phyloP scores from a whole-genome alignment of 2,888 invertebrate genomes.

The Magallana nippona region DNA sequence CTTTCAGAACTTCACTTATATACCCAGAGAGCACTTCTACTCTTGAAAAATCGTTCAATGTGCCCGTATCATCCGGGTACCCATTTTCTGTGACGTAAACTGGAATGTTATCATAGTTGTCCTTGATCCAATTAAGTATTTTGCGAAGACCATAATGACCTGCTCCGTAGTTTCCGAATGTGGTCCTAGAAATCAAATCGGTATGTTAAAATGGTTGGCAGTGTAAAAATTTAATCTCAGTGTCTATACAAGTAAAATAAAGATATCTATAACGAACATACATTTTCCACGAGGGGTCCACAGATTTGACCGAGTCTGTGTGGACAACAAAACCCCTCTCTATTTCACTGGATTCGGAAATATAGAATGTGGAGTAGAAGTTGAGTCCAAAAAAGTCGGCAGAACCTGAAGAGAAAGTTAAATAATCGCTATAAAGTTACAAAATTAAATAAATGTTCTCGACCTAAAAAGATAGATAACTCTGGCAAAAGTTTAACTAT shows the following conservation, averaged over 20 bases:
- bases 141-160: conserved; percentile 72
- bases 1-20: conserved; percentile 77
- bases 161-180: conserved; percentile 13
- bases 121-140: conserved; percentile 72
- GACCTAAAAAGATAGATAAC: no score
- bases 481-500: no score
- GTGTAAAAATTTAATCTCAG: background rate
- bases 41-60: conserved; percentile 70
- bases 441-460: no score
- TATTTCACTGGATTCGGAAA: conserved; percentile 6
- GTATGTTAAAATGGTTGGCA: no score
- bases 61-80: conserved; percentile 70
- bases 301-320: conserved; percentile 5
- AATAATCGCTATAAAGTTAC: no score
- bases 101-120: conserved; percentile 67
- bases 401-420: conserved; percentile 80
- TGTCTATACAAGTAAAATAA: background rate
- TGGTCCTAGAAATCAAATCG: background rate
- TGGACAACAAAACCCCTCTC: conserved; percentile 37
- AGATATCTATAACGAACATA: no score
- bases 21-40: conserved; percentile 71
- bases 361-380: conserved; percentile 83
- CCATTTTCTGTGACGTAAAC: conserved; percentile 77
- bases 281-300: conserved; percentile 42
- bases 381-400: conserved; percentile 89